Percentiles rank a stretch among this genome's conserved stretches.
Evolutionary conservation across 1,140 invertebrate species (phyloP).

Genomic region (Kradibia gibbosae): DNA sequence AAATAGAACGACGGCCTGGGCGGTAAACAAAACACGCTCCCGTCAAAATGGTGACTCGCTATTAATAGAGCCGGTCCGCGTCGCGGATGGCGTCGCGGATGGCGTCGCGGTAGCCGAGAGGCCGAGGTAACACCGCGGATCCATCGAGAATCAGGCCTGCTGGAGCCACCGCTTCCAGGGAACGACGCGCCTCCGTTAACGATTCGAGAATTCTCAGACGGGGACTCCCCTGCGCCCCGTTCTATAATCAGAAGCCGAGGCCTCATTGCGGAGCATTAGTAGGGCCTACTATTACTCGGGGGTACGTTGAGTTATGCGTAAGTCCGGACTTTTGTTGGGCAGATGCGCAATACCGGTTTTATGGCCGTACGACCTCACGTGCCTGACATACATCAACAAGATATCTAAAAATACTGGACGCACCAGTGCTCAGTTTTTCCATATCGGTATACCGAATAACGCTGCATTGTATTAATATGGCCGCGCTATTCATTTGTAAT

Average conservation of each 20-base stretch:
- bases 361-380: background rate
- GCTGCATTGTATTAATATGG: background rate
- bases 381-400: background rate
- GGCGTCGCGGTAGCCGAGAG: background rate
- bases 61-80: background rate
- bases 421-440: background rate
- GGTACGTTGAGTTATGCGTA: background rate
- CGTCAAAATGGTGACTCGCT: background rate
- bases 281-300: background rate
- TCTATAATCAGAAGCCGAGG: slow-evolving; percentile 4
- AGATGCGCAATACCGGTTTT: slow-evolving; percentile 5
- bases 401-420: background rate
- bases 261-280: background rate
- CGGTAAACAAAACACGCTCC: background rate
- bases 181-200: background rate
- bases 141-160: background rate
- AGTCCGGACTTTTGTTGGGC: background rate
- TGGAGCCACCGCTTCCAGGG: background rate
- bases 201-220: background rate
- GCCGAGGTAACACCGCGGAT: too few species aligned
- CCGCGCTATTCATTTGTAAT: too few species aligned
- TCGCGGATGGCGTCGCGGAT: background rate
- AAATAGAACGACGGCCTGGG: background rate
- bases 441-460: background rate
- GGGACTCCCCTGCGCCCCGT: background rate